Conservation (phyloP, 2,888 invertebrate species). For the Lasius fuliginosus region DNA sequence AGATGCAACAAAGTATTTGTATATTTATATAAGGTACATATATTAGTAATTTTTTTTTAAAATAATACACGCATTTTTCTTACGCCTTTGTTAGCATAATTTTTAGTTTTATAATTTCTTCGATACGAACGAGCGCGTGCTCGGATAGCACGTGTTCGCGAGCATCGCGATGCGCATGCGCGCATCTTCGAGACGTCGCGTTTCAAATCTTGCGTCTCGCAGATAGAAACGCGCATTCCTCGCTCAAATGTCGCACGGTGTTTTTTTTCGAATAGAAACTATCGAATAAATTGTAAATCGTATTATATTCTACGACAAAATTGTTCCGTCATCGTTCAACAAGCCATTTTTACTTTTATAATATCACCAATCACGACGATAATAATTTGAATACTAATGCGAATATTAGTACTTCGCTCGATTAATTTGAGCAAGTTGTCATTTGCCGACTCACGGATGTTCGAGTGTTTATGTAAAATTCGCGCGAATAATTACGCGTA, state of each 20-base stretch:
- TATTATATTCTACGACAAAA: conserved; percentile 41
- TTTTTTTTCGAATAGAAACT: conserved; percentile 3
- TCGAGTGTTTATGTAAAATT: not conserved
- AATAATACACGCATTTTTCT: not conserved
- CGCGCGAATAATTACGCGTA: not conserved
- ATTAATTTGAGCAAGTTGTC: not conserved
- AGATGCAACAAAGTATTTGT: not conserved
- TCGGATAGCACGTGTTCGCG: conserved; percentile 41
- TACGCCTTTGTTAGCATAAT: not conserved
- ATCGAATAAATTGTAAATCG: not conserved
- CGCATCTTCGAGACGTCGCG: conserved; percentile 68
- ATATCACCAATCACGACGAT: not conserved
- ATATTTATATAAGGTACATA: not conserved
- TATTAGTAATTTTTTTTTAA: not conserved
- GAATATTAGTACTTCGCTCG: not conserved
- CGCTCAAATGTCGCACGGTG: conserved; percentile 48
- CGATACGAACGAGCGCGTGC: conserved; percentile 31
- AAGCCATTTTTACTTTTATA: not conserved
- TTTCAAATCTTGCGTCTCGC: conserved; percentile 77
- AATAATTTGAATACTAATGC: not conserved
- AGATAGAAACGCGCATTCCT: conserved; percentile 67
- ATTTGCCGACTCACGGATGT: not conserved
- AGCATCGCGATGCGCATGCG: conserved; percentile 73
- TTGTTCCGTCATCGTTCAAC: not conserved
- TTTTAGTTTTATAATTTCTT: not conserved